Evolutionary conservation across 2,888 invertebrate genomes (phyloP).

Genomic region (Lasioglossum marginatum): DNA sequence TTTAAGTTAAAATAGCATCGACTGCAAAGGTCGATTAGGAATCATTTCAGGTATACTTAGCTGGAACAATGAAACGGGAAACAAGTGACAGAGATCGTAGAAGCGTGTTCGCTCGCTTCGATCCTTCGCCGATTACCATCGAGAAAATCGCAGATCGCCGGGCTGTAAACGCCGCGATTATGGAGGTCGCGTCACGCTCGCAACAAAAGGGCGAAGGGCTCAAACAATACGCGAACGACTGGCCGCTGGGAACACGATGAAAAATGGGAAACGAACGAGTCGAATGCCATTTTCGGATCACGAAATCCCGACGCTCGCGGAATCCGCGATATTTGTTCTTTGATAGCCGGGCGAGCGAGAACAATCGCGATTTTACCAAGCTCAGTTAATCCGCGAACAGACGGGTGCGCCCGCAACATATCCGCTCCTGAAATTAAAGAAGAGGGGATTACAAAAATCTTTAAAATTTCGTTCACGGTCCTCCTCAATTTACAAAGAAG

Average conservation of each 20-base stretch:
- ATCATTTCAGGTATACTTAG: not conserved
- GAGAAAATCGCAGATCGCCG: not conserved
- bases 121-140: not conserved
- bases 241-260: not conserved
- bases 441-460: no score
- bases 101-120: not conserved
- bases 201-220: not conserved
- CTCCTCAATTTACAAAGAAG: no score
- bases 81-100: not conserved
- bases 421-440: not conserved
- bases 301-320: not conserved
- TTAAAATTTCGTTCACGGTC: no score
- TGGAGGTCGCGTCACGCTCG: no score
- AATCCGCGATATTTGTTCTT: constrained; percentile 13
- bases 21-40: not conserved
- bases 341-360: not conserved
- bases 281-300: constrained; percentile 19
- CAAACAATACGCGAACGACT: not conserved
- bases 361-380: not conserved
- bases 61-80: not conserved
- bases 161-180: not conserved
- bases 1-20: no score
- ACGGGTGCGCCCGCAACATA: not conserved
- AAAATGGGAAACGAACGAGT: constrained; percentile 8
- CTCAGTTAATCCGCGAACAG: constrained; percentile 1